Evolutionary conservation across 2,888 invertebrate species (phyloP), one percentile per base, ranked within the genome.

Genomic region (Phlogophora meticulosa): DNA sequence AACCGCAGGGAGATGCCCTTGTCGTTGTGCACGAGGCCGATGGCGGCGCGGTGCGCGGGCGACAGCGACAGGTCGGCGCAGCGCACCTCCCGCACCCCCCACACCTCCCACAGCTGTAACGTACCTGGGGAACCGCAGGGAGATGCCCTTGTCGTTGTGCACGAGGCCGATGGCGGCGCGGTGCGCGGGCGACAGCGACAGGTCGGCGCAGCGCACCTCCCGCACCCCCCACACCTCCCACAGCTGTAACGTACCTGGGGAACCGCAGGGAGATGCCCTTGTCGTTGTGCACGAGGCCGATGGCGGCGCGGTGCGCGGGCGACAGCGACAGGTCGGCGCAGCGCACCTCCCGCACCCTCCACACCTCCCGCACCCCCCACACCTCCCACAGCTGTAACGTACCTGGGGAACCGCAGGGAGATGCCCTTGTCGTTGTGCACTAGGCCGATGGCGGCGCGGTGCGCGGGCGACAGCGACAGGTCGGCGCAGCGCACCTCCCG

Each of bases 131-230:
- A 99, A 99, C 46, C 99, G 96, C 46, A 99, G 95, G 2, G 99
- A 99, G 86, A 99, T 98, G 24, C 99, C 99, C 87, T 98, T 98
- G 85, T 98, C 98, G 1, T 97, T 96, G 94, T 99, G 98, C 48
- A 98, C 98, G 87, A 98, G 97, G 56, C 98, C 98, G 51, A 97
- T 92, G 0, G 98, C 99, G 55, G 99, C 99, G 88, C 96, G 96
- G 92, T 99, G 99, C 56, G 98, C 97, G 17, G 99, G 99, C 38
- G 99, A 99, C 53, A 99, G 96, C 7, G 99, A 99, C 66, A 99
- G 96, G 62, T 69, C 69, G 0, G 69, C 69, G 2, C 71, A 71
- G 90, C 99, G 99, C 62, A 99, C 97, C 96, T 99, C 99, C 99
- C 99, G 99, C 65, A 99, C 99, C n/a, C n/a, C n/a, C n/a, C n/a